Evolutionary conservation across 2,888 invertebrate genomes (phyloP), one percentile per base, ranked within the genome.

Genomic region (Drosophila subsilvestris): DNA sequence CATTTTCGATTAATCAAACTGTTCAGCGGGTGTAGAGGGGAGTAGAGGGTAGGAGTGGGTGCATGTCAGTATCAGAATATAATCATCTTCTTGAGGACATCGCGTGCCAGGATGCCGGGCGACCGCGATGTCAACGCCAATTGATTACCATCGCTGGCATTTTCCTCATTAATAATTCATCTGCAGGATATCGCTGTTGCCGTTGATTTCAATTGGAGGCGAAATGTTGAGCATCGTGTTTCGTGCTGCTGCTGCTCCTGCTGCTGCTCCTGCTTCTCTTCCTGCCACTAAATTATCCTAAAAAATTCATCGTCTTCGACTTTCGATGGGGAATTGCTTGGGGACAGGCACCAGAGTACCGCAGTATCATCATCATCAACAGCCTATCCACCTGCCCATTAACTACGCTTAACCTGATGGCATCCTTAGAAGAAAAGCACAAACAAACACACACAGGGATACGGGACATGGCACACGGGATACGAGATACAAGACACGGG

Each of bases 1-100:
- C 82, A 76, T 87, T 87, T 87, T 76, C 89, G 79, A 89, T 85
- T 85, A 89, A 85, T 85, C 86, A 85, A 81, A 74, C 63, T 56
- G 73, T 60, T 63, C 59, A 69, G 54, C 58, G 65, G 47, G 27
- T 32, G 67, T 74, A 27, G 27, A 27, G 8, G 25, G 12, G 18
- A 20, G 29, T 12, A 14, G 32, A 10, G 32, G 14, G 32, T 4
- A 14, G 32, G 37, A 14, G 6, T 6, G 14, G 14, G 6, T 12
- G 32, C 12, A 1, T 37, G 37, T 37, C 14, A 37, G 37, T 37
- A 37, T 45, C 37, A n/a, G 44, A 47, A 57, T 29, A 25, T 47
- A 17, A 32, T 42, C 20, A 45, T n/a, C 42, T 56, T 32, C 74
- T 48, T 37, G 27, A 48, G 17, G 65, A 55, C 63, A 71, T 79